These are phyloP conservation scores for Leptura quadrifasciata DNA, from an alignment of 2,888 invertebrate species.

Conservation along the genomic window DNA sequence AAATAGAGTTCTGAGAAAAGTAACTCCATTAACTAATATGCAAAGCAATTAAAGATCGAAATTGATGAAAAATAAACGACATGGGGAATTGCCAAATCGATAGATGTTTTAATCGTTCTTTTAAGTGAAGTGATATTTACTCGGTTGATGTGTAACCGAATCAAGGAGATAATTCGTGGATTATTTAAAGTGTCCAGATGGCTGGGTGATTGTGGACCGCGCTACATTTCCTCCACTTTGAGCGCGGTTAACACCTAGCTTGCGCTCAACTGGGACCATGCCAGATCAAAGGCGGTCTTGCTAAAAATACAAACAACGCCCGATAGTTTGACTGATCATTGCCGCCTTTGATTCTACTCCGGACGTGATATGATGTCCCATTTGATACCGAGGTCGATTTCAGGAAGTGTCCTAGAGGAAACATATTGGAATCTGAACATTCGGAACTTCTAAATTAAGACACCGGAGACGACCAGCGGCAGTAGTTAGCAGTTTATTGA, in stretches of 20 bases:
- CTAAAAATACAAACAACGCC: constrained; percentile 71
- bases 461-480: constrained; percentile 22
- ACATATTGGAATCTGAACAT: constrained; percentile 29
- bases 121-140: constrained; percentile 22
- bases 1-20: too few relatives aligned
- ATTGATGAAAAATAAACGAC: constrained; percentile 16
- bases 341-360: constrained; percentile 43
- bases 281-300: constrained; percentile 71
- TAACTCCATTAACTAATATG: neutral
- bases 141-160: constrained; percentile 28
- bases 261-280: constrained; percentile 70
- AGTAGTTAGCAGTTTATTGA: constrained; percentile 38
- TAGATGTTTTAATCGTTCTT: constrained; percentile 11
- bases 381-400: constrained; percentile 42
- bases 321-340: constrained; percentile 55
- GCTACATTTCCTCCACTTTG: constrained; percentile 72
- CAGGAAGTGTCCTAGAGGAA: constrained; percentile 39
- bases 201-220: constrained; percentile 55
- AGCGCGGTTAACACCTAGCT: constrained; percentile 71
- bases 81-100: constrained; percentile 4
- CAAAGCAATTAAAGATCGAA: neutral
- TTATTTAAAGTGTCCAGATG: constrained; percentile 44
- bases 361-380: constrained; percentile 43
- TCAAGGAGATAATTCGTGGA: constrained; percentile 40
- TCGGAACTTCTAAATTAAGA: constrained; percentile 43